Base-by-base conservation (phyloP, 1,140 invertebrate genomes). In the Saccostrea glomerata region DNA sequence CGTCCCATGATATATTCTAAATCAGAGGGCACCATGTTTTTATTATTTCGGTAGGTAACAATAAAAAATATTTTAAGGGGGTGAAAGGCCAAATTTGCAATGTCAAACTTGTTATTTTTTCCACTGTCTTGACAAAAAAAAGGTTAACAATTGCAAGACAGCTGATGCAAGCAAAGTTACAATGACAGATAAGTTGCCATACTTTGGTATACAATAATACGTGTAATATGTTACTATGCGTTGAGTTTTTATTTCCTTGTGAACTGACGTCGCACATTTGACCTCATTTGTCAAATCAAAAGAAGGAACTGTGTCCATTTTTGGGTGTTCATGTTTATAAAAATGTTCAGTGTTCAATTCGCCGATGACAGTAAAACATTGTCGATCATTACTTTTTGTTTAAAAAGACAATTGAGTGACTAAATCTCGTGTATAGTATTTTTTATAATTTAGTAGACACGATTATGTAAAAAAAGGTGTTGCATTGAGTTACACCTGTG, bases 21-120 rank as follows among this genome's bases (percentile, higher is more conserved):
- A 73, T 25, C 25, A 23, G 70, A 73, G 25, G 25, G 70, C 70
- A 25, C 30, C 70, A 73, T 73, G 70, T 25, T 73, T 73, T 73
- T 36, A 73, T 13, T 73, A 73, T 73, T 73, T 73, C 70, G 70
- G 70, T 73, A 73, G 70, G 70, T 73, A 73, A 13, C 30, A 36
- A 30, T 73, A 73, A 30, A 13, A 25, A 13, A 13, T 23, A 36
- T 30, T 73, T 73, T 73, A 9, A 36, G 70, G 25, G 36, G 23
- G 30, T 36, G 9, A 25, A 73, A 25, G 30, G 70, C 30, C 23
- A 15, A 13, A 73, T 30, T 25, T 36, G 70, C 70, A 30, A 73
- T 25, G 70, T 36, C 23, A 73, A 73, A 15, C 23, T 30, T 36
- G 70, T 73, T 25, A 25, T 73, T 73, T 70, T 73, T 73, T 70